A percentile compares a stretch with the other conserved stretches of the same genome.
phyloP scores from a whole-genome alignment of 1,140 invertebrate genomes.

The Sycobia sp. region DNA sequence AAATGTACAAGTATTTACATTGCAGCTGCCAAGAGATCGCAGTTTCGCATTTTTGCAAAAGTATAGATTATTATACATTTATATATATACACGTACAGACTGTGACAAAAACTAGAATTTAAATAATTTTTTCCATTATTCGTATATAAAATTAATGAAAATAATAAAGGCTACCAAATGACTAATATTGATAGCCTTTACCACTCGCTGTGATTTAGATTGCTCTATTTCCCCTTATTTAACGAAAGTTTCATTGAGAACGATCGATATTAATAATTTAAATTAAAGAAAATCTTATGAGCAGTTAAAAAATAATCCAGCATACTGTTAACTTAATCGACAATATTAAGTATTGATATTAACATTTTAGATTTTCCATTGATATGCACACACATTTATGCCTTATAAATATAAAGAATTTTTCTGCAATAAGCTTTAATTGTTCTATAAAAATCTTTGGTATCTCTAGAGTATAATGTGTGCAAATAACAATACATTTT shows the following conservation, averaged over 20 bases:
- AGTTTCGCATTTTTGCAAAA: conserved; percentile 3
- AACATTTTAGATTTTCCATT: too few relatives aligned
- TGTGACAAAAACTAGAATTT: conserved; percentile 3
- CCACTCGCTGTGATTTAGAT: conserved; percentile 47
- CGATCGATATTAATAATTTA: conserved; percentile 3
- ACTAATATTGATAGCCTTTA: conserved; percentile 31
- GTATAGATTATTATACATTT: not conserved
- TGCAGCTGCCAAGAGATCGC: conserved; percentile 16
- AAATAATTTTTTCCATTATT: conserved; percentile 9
- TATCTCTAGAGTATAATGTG: too few relatives aligned
- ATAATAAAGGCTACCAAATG: conserved; percentile 6
- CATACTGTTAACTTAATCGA: too few relatives aligned
- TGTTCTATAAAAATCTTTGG: too few relatives aligned
- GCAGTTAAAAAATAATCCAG: too few relatives aligned
- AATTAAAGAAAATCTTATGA: not conserved
- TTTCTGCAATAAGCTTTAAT: too few relatives aligned
- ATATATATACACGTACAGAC: conserved; percentile 15
- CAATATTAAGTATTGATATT: too few relatives aligned
- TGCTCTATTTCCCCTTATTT: conserved; percentile 30
- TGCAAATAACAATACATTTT: too few relatives aligned
- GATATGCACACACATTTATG: too few relatives aligned
- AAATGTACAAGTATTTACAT: conserved; percentile 32
- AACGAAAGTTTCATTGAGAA: conserved; percentile 16
- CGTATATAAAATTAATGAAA: conserved; percentile 11
- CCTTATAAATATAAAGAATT: too few relatives aligned